phyloP scores from a whole-genome alignment of 2,113 vertebrate species.

The Cynopterus brachyotis region DNA sequence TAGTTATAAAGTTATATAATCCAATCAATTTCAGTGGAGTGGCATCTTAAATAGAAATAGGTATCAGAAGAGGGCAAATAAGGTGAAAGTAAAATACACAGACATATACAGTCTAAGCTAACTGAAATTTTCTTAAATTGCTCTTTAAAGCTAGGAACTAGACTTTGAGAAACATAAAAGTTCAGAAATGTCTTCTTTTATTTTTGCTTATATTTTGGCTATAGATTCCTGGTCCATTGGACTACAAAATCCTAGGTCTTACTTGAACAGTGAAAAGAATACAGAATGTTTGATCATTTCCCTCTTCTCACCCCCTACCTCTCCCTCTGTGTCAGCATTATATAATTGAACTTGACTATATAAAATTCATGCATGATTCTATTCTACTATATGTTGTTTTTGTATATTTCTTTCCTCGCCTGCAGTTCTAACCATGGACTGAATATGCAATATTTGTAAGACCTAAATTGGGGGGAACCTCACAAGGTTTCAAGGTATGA shows the following conservation, averaged over 20 bases:
- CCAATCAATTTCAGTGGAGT: not conserved
- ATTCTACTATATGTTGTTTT: not conserved
- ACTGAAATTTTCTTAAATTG: not conserved
- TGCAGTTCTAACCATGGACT: not conserved
- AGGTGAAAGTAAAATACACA: not conserved
- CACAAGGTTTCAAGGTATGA: not conserved
- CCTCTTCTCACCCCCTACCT: not conserved
- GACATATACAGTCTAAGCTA: not conserved
- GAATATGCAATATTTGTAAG: not conserved
- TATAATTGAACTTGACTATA: not conserved
- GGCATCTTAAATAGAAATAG: not conserved
- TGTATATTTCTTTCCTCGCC: not conserved
- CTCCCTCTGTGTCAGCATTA: not conserved
- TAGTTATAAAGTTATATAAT: not conserved
- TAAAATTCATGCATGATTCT: not conserved
- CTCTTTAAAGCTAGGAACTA: not conserved
- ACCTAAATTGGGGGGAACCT: not conserved
- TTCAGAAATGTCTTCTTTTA: conserved; percentile 2
- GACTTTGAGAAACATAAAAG: not conserved
- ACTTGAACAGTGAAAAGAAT: not conserved
- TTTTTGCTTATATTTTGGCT: not conserved
- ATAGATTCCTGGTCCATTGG: not conserved
- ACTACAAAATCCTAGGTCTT: not conserved
- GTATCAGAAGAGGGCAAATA: not conserved
- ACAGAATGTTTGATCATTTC: not conserved